Base-by-base conservation (phyloP, 2,888 invertebrate genomes). In the Tenthredo distinguenda region DNA sequence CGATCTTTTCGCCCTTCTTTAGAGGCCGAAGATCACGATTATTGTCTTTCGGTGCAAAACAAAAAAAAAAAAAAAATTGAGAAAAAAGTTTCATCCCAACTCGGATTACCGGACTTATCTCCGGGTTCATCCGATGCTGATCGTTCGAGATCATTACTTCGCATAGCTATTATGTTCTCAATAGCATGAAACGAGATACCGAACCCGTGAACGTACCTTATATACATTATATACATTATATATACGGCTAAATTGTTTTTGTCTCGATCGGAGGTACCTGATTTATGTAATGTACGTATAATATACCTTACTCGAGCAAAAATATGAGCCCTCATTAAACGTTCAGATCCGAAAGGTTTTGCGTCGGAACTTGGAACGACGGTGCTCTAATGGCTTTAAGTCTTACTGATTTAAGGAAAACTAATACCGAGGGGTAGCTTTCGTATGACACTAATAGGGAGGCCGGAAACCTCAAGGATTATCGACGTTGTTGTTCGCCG, bases 91-190 rank as follows among this genome's bases (percentile, higher is more conserved):
- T 26, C 43, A 6, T 47, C 43, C 37, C 21, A 43, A 43, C 47
- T 76, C 47, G 47, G 71, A 34, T 72, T 34, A 72, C 62, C 26
- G 37, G n/a, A 37, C 40, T 40, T 72, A n/a, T 62, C 62, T 62
- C 26, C 12, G 62, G 26, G 62, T 62, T 62, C 26, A 62, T 62
- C 62, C 26, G 26, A 12, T 3, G 26, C 55, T n/a, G 62, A 21
- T 62, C 62, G 62, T 62, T 37, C 37, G 37, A 72, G 40, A 72
- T 37, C 12, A 72, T 37, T 72, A 34, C n/a, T 72, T 68, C 34
- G 62, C 12, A 21, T 26, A 62, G 62, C 62, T 62, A 62, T 62
- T 62, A 62, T 26, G 21, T 62, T 62, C 21, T 26, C 62, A 5
- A 62, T 62, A 26, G 12, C 26, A 26, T 62, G 62, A 9, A 62